phyloP scores from a whole-genome alignment of 64 coral and sea anemone genomes.

The Hydrozoanthus tunicans region DNA sequence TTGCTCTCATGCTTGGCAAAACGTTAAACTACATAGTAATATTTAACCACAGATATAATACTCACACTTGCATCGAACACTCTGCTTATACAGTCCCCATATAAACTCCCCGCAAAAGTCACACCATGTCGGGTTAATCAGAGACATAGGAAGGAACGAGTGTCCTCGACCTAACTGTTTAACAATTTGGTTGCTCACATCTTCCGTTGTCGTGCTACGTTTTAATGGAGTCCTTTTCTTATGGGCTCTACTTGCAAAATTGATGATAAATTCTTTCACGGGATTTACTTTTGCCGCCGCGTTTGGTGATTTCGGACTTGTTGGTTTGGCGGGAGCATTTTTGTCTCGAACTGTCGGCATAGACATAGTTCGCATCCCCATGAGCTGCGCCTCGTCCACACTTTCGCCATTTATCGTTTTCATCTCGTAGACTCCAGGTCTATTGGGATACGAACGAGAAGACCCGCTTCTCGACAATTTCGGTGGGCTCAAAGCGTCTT shows the following conservation, averaged over 20 bases:
- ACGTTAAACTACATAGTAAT: background rate
- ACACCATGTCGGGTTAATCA: conserved; percentile 94
- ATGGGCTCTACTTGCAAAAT: conserved; percentile 75
- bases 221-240: conserved; percentile 64
- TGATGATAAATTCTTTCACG: conserved; percentile 90
- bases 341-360: conserved; percentile 60
- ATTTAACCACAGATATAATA: conserved; percentile 1
- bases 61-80: conserved; percentile 92
- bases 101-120: conserved; percentile 94
- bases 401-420: conserved; percentile 30
- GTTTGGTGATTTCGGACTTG: conserved; percentile 55
- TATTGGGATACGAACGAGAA: conserved; percentile 39
- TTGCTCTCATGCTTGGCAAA: background rate
- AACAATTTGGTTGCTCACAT: conserved; percentile 49
- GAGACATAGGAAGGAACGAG: conserved; percentile 64
- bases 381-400: background rate
- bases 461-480: conserved; percentile 26
- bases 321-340: conserved; percentile 47
- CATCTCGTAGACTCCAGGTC: conserved; percentile 63
- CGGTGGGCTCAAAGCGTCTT: background rate
- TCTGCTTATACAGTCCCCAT: conserved; percentile 92
- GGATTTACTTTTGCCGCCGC: conserved; percentile 50
- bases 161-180: conserved; percentile 77
- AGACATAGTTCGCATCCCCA: conserved; percentile 64
- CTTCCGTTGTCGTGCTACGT: conserved; percentile 63